These are phyloP conservation scores for Mareca strepera DNA, from an alignment of 2,797 vertebrate genomes.

Conservation along the genomic window DNA sequence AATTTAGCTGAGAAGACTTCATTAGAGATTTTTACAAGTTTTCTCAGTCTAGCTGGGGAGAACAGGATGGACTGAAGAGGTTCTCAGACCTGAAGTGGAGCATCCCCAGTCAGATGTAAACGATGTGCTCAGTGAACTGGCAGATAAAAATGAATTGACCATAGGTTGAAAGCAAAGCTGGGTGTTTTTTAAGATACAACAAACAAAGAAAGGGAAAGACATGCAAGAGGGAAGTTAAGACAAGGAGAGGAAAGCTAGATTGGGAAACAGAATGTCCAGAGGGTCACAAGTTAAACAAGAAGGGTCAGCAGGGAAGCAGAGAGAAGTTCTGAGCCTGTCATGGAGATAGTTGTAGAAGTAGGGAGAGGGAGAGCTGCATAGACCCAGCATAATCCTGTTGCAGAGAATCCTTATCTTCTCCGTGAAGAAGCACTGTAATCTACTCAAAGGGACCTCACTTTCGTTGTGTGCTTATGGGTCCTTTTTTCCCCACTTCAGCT, in stretches of 20 bases:
- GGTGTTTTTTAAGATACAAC: background rate
- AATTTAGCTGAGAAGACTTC: too few species aligned
- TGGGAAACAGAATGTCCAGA: background rate
- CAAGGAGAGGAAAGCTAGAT: background rate
- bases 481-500: background rate
- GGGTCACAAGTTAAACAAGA: background rate
- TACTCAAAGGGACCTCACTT: background rate
- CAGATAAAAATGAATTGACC: background rate
- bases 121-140: background rate
- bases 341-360: background rate
- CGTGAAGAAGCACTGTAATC: background rate
- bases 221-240: background rate
- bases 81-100: background rate
- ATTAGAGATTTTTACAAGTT: background rate
- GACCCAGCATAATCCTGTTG: background rate
- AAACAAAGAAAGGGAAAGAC: background rate
- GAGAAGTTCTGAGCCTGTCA: background rate
- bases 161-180: background rate
- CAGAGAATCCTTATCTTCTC: background rate
- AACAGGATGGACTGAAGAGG: background rate
- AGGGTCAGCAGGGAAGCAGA: background rate
- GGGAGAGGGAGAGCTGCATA: too few species aligned
- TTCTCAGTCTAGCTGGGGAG: background rate
- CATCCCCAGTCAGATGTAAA: background rate
- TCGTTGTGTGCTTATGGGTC: background rate